Conservation (phyloP, 2,888 invertebrate species). For the Monochamus alternatus region DNA sequence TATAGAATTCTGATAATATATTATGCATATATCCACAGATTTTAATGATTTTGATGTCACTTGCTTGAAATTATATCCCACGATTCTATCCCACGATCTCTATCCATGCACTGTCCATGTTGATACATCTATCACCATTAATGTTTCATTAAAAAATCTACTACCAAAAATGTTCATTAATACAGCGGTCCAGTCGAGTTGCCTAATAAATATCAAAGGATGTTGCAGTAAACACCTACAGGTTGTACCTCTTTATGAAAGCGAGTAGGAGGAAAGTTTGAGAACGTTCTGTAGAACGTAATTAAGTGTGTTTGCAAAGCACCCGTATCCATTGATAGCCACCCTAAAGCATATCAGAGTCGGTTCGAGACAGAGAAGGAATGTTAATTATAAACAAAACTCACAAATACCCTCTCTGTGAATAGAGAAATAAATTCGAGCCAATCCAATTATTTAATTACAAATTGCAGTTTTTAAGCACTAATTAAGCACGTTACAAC, state of each 20-base stretch:
- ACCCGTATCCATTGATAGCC: slow-evolving; percentile 25
- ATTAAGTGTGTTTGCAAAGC: slow-evolving; percentile 23
- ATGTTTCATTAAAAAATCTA: no score
- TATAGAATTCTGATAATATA: no score
- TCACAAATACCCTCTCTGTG: slow-evolving; percentile 47
- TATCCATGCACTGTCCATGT: no score
- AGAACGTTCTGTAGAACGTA: slow-evolving; percentile 1
- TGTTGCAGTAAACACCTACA: background rate
- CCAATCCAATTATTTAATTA: slow-evolving; percentile 62
- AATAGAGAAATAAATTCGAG: slow-evolving; percentile 55
- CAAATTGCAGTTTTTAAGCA: slow-evolving; percentile 63
- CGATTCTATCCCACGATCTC: no score
- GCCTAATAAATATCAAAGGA: no score
- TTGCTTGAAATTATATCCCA: no score
- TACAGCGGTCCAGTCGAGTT: no score
- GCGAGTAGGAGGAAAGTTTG: background rate
- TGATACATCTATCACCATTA: no score
- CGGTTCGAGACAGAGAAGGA: slow-evolving; percentile 41
- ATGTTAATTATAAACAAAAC: slow-evolving; percentile 55
- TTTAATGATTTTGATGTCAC: no score
- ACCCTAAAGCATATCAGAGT: slow-evolving; percentile 9
- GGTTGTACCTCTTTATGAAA: background rate
- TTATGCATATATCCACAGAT: no score
- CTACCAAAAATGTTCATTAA: no score
- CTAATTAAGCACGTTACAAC: slow-evolving; percentile 62